Percentiles rank a stretch among this genome's conserved stretches.
phyloP scores from a whole-genome alignment of 2,888 invertebrate genomes.

The Mayetiola destructor region DNA sequence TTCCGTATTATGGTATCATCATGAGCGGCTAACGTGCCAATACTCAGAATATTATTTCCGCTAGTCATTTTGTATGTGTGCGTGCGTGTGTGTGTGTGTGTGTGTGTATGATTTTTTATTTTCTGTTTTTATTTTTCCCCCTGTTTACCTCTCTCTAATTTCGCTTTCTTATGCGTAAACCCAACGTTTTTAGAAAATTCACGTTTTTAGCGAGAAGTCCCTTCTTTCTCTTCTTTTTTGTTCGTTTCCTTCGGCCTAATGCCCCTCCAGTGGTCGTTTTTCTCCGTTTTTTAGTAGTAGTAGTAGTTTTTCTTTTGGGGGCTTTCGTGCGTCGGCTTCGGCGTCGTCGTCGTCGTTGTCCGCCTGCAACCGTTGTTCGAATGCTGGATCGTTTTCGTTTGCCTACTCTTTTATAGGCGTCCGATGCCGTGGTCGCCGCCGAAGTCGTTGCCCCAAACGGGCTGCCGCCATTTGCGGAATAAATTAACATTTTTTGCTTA shows the following conservation, averaged over 20 bases:
- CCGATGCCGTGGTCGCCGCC: no score
- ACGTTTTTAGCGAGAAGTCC: not conserved
- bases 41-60: conserved; percentile 19
- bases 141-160: no score
- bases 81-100: no score
- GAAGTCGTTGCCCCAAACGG: not conserved
- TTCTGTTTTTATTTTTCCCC: not conserved
- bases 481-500: not conserved
- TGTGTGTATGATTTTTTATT: not conserved
- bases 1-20: conserved; percentile 22
- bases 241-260: not conserved
- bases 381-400: not conserved
- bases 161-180: not conserved
- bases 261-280: not conserved
- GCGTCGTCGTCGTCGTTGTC: no score
- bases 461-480: not conserved
- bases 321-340: no score
- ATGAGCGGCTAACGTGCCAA: conserved; percentile 17
- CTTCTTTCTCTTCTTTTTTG: not conserved
- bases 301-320: no score
- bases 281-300: no score
- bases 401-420: not conserved
- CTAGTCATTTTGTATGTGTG: not conserved
- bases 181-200: not conserved
- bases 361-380: not conserved